Percentiles rank a stretch among this genome's conserved stretches.
phyloP scores from a whole-genome alignment of 2,113 vertebrate species.

The Muscicapa adusta region DNA sequence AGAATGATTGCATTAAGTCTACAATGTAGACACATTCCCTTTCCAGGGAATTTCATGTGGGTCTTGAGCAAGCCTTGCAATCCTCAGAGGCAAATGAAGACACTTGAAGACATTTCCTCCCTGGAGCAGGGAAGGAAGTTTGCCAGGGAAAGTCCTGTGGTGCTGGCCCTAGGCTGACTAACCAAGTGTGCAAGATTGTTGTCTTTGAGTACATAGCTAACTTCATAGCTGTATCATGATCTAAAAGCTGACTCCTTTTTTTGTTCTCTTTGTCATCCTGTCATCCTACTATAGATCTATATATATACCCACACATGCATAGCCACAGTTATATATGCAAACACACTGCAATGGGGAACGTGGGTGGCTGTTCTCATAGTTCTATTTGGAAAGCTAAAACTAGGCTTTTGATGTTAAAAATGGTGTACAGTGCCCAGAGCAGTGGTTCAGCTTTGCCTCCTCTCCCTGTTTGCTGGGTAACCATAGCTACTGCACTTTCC shows the following conservation, averaged over 20 bases:
- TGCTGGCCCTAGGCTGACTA: neutral
- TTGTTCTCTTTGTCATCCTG: neutral
- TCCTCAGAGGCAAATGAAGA: neutral
- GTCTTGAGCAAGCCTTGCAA: neutral
- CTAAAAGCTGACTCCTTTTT: neutral
- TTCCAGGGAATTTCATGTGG: neutral
- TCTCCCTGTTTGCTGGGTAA: slow-evolving; percentile 11
- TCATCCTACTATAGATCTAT: neutral
- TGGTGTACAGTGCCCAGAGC: neutral
- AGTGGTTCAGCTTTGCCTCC: neutral
- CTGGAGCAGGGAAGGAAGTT: neutral
- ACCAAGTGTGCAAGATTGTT: neutral
- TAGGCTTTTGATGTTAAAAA: slow-evolving; percentile 17
- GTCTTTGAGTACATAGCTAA: rapidly evolving
- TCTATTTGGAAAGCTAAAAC: slow-evolving; percentile 28
- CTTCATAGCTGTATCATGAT: neutral
- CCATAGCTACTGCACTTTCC: slow-evolving; percentile 28
- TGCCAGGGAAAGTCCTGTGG: neutral
- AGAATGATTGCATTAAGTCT: neutral
- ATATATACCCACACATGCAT: neutral
- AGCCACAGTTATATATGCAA: neutral
- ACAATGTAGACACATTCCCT: neutral
- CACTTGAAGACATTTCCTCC: neutral
- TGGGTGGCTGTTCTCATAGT: slow-evolving; percentile 7
- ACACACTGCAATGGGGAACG: neutral